Evolutionary conservation across 2,888 invertebrate species (phyloP), one percentile per base, ranked within the genome.

Genomic region (Lasioglossum pauxillum): DNA sequence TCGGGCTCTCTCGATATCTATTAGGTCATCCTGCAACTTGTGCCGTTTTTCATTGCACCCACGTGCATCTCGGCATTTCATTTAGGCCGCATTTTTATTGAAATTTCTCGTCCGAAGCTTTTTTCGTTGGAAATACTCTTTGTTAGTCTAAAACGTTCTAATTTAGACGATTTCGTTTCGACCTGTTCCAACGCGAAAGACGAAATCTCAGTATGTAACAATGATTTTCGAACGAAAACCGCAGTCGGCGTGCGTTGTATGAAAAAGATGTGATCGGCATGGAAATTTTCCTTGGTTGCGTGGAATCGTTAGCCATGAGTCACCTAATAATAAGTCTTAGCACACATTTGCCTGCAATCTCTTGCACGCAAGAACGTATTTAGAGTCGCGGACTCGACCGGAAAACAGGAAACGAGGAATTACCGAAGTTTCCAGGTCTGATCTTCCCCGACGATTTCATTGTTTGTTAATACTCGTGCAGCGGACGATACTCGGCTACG

Each of bases 1-100:
- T 23, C 19, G 46, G 23, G 27, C 74, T 82, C 49, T 44, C 27
- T 23, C 44, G 16, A 60, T 31, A 86, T 85, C 75, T 83, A 72
- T 67, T 83, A 35, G 75, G 31, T 81, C 23, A 41, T 41, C 75
- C 57, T 23, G 23, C 53, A 8, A 3, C n/a, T 10, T 23, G n/a
- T 53, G n/a, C n/a, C 53, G 23, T 53, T n/a, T 53, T 10, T n/a
- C n/a, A 10, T 53, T 53, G 53, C 53, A 53, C 53, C 53, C 53
- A 23, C 53, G n/a, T 53, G 53, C 53, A n/a, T 0, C n/a, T n/a
- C 53, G 0, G 23, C 23, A 10, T 53, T 23, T 23, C 19, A 49
- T 19, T 46, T 19, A 19, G 19, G 7, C 49, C 19, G 7, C 7
- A 23, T 53, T 53, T 53, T 53, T 23, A 23, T 53, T 7, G 49